Conservation (phyloP, 2,797 vertebrate genomes). For the Danio jaintianensis region DNA sequence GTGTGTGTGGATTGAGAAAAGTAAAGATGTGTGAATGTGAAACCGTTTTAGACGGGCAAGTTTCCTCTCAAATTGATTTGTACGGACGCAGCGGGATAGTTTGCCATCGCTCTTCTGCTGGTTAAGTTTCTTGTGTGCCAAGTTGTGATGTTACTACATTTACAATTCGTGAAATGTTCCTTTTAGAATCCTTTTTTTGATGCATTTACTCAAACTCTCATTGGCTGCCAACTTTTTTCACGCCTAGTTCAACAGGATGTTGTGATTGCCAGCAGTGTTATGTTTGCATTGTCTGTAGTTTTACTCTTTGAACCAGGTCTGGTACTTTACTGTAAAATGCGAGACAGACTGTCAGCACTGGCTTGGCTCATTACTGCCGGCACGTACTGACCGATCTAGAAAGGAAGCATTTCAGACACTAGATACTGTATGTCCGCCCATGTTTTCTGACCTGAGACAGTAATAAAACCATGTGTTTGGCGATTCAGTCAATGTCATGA, state of each 20-base stretch:
- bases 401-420: slow-evolving; percentile 22
- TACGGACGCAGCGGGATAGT: neutral
- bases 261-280: slow-evolving; percentile 42
- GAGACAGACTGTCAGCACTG: slow-evolving; percentile 42
- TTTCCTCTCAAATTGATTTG: slow-evolving; percentile 14
- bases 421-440: slow-evolving; percentile 24
- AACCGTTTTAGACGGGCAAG: neutral
- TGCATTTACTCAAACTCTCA: neutral
- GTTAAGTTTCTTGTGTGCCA: neutral
- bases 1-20: slow-evolving; percentile 36
- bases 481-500: neutral
- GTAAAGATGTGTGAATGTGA: slow-evolving; percentile 10
- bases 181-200: slow-evolving; percentile 7
- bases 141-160: neutral
- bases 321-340: slow-evolving; percentile 22
- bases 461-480: neutral
- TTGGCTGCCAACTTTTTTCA: slow-evolving; percentile 8
- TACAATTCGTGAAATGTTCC: neutral
- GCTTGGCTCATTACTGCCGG: slow-evolving; percentile 2
- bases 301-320: slow-evolving; percentile 48
- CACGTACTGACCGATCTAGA: slow-evolving; percentile 19
- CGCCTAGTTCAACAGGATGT: slow-evolving; percentile 42
- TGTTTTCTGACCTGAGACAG: slow-evolving; percentile 28
- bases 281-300: slow-evolving; percentile 56
- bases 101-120: neutral